Percentiles rank a stretch among this genome's conserved stretches.
Evolutionary conservation across 2,113 vertebrate genomes (phyloP).

Genomic region (Brachionichthys hirsutus): DNA sequence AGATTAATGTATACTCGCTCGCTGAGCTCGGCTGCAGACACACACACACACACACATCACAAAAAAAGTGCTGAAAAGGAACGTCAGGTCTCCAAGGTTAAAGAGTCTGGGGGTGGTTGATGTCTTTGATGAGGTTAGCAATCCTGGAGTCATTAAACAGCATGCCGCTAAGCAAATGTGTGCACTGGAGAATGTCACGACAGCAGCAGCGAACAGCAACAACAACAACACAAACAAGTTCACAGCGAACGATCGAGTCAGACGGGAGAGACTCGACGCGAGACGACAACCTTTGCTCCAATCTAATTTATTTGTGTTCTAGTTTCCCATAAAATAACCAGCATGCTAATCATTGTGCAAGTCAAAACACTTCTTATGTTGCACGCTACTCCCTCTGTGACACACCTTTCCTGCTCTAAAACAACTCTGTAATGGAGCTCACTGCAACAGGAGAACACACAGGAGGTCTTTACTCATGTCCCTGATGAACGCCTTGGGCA

Average conservation of each 20-base stretch:
- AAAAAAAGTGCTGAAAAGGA: conserved; percentile 62
- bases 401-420: too few species aligned
- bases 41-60: conserved; percentile 27
- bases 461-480: too few species aligned
- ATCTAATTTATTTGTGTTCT: not conserved
- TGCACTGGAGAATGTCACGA: conserved; percentile 24
- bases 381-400: too few species aligned
- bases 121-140: conserved; percentile 68
- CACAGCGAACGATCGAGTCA: not conserved
- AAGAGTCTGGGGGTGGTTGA: conserved; percentile 58
- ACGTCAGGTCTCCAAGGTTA: conserved; percentile 64
- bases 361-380: too few species aligned
- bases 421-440: too few species aligned
- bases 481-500: too few species aligned
- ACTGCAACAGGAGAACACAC: too few species aligned
- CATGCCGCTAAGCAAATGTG: conserved; percentile 50
- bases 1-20: conserved; percentile 51
- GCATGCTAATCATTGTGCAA: too few species aligned
- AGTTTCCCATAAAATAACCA: too few species aligned
- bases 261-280: not conserved
- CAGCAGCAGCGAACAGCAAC: conserved; percentile 16
- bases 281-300: not conserved
- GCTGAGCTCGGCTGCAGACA: conserved; percentile 34
- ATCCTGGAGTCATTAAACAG: conserved; percentile 57
- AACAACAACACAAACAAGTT: conserved; percentile 22